These are phyloP conservation scores for Cyprinodon variegatus DNA, from an alignment of 2,113 vertebrate genomes.

Conservation along the genomic window DNA sequence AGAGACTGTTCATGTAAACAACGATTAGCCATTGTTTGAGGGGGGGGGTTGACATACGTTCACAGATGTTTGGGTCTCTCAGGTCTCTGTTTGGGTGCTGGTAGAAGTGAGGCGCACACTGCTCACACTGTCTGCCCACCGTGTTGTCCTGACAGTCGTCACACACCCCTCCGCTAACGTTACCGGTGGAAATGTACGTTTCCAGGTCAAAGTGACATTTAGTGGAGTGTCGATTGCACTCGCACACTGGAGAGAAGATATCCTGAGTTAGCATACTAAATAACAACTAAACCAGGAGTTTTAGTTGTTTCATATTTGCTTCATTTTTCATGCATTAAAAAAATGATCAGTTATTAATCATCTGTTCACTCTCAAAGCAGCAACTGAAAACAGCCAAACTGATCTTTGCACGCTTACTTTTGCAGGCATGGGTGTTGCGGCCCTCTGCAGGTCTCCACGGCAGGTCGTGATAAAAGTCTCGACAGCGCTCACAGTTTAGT, in stretches of 20 bases:
- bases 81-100: slow-evolving; percentile 90
- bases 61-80: slow-evolving; percentile 87
- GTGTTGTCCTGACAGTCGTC: slow-evolving; percentile 94
- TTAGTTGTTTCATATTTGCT: no score
- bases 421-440: slow-evolving; percentile 90
- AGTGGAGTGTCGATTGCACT: slow-evolving; percentile 89
- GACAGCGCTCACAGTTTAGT: slow-evolving; percentile 92
- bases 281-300: background rate
- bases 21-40: background rate
- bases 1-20: background rate
- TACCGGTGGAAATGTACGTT: slow-evolving; percentile 85
- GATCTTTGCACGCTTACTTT: slow-evolving; percentile 79
- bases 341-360: no score
- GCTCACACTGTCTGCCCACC: slow-evolving; percentile 88
- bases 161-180: slow-evolving; percentile 91
- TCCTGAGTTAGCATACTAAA: background rate
- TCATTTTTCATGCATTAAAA: no score
- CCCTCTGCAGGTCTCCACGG: slow-evolving; percentile 96
- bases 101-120: slow-evolving; percentile 91
- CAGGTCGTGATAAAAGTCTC: slow-evolving; percentile 90
- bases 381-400: background rate
- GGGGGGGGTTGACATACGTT: slow-evolving; percentile 81
- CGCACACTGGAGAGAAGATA: slow-evolving; percentile 81
- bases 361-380: background rate
- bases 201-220: slow-evolving; percentile 94